phyloP scores from a whole-genome alignment of 1,140 invertebrate species.

The Tachypleus tridentatus region DNA sequence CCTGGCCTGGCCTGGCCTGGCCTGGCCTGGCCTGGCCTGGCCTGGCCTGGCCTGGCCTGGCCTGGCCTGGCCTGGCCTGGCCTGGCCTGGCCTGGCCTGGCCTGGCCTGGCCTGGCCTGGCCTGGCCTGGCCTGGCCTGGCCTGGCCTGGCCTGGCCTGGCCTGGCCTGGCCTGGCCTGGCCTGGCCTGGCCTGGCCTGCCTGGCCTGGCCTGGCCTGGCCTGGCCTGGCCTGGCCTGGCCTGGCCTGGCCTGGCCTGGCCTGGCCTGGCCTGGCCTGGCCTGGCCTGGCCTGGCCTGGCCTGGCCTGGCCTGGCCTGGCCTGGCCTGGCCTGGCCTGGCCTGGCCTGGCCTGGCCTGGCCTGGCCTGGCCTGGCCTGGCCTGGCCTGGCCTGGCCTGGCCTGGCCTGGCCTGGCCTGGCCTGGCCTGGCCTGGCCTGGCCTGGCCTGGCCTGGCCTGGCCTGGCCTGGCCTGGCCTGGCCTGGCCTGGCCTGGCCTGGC shows the following conservation, averaged over 20 bases:
- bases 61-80: constrained; percentile 22
- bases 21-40: constrained; percentile 25
- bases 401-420: constrained; percentile 26
- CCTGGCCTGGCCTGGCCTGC: constrained; percentile 23
- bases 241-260: constrained; percentile 26
- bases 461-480: constrained; percentile 19
- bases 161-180: constrained; percentile 21
- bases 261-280: constrained; percentile 26
- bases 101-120: constrained; percentile 24
- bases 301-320: constrained; percentile 23
- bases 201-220: constrained; percentile 25
- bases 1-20: constrained; percentile 23
- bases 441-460: constrained; percentile 18
- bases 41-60: constrained; percentile 23
- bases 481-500: constrained; percentile 23
- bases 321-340: constrained; percentile 24
- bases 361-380: constrained; percentile 17
- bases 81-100: constrained; percentile 24
- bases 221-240: constrained; percentile 24
- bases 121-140: constrained; percentile 21
- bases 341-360: constrained; percentile 21
- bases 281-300: constrained; percentile 23
- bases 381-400: constrained; percentile 21
- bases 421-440: constrained; percentile 21
- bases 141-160: constrained; percentile 18